Percentiles rank a stretch among this genome's conserved stretches.
Conservation (phyloP, 1,140 invertebrate genomes). For the Aporrectodea caliginosa region DNA sequence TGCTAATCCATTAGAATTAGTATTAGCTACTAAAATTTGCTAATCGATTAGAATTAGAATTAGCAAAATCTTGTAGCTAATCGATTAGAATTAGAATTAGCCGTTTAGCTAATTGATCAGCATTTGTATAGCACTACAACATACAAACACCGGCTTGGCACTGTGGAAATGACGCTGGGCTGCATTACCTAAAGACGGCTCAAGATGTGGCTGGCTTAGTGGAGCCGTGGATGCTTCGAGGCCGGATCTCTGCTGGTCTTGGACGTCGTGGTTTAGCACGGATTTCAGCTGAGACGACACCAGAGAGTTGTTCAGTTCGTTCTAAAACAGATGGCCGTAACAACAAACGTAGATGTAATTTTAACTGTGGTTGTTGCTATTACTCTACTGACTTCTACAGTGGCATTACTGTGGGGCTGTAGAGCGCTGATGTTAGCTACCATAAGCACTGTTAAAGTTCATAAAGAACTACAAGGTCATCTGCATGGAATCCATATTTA, state of each 20-base stretch:
- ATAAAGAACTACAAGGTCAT: background rate
- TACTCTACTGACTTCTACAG: background rate
- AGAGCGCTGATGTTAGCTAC: background rate
- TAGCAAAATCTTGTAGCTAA: background rate
- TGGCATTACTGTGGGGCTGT: background rate
- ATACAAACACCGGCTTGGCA: background rate
- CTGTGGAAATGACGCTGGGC: background rate
- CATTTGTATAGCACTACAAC: background rate
- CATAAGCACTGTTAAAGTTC: background rate
- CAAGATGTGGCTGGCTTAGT: background rate
- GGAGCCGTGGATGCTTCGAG: background rate
- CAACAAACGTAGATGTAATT: background rate
- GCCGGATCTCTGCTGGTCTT: background rate
- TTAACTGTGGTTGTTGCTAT: background rate
- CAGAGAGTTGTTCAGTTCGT: background rate
- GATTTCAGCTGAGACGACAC: background rate
- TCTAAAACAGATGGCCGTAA: background rate
- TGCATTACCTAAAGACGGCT: background rate
- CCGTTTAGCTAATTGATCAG: background rate
- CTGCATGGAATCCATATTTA: background rate
- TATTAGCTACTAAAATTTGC: too few relatives aligned
- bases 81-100: background rate
- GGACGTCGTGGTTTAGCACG: background rate
- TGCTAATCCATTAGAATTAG: too few relatives aligned
- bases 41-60: background rate